A percentile compares a stretch with the other conserved stretches of the same genome.
Evolutionary conservation across 2,113 vertebrate species (phyloP).

Genomic region (Corynorhinus townsendii): DNA sequence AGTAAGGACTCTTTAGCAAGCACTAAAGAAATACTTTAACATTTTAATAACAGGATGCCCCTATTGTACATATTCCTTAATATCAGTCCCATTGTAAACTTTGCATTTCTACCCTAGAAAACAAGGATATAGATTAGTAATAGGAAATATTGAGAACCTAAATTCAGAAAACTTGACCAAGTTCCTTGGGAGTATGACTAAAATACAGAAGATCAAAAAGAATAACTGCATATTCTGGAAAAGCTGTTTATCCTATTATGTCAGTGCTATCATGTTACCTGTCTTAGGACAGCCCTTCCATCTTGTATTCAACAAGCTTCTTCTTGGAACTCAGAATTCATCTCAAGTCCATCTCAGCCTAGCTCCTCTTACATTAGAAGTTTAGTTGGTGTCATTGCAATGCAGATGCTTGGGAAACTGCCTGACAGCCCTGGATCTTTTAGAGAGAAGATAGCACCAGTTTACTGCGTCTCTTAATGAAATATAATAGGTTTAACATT

Average conservation of each 20-base stretch:
- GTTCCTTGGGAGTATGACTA: not conserved
- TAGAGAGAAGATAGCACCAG: not conserved
- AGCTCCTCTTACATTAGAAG: not conserved
- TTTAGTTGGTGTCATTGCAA: not conserved
- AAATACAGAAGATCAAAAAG: not conserved
- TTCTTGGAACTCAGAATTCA: not conserved
- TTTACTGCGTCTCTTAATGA: slow-evolving; percentile 12
- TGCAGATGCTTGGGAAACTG: not conserved
- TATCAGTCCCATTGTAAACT: not conserved
- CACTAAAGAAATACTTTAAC: not conserved
- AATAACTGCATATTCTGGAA: not conserved
- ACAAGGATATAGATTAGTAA: not conserved
- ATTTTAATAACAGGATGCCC: not conserved
- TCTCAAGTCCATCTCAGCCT: not conserved
- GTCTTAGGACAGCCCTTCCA: not conserved
- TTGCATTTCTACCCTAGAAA: not conserved
- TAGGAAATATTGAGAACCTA: not conserved
- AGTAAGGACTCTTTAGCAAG: not conserved
- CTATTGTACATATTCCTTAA: not conserved
- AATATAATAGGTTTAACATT: not conserved
- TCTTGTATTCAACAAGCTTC: not conserved
- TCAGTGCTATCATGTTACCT: not conserved
- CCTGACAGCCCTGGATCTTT: not conserved
- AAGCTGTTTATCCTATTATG: not conserved
- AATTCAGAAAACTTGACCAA: not conserved